These are phyloP conservation scores for Diorhabda sublineata DNA, from an alignment of 1,140 invertebrate genomes.

Conservation along the genomic window DNA sequence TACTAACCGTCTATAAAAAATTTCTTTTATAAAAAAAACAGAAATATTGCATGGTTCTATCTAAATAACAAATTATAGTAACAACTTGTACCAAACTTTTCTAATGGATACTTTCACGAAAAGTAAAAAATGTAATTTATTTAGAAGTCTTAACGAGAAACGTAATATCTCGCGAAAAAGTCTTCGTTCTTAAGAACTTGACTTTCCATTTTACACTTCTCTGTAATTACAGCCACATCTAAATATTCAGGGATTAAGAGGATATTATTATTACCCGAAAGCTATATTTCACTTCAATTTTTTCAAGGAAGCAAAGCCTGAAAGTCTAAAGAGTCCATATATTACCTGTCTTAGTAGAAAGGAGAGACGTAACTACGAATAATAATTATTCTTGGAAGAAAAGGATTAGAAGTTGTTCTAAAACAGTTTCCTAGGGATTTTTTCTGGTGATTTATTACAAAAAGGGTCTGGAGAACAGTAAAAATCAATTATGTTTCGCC, in stretches of 20 bases:
- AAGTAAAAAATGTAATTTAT: no score
- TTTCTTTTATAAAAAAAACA: no score
- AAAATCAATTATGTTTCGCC: not conserved
- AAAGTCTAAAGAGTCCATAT: conserved; percentile 2
- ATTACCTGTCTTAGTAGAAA: not conserved
- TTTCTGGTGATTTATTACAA: conserved; percentile 2
- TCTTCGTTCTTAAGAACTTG: no score
- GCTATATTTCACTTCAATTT: not conserved
- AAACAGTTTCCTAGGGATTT: conserved; percentile 2
- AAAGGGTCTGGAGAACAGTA: conserved; percentile 1
- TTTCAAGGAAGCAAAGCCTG: not conserved
- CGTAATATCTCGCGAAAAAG: no score
- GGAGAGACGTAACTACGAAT: conserved; percentile 1
- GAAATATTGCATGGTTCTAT: no score
- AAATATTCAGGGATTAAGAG: not conserved
- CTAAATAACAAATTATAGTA: no score
- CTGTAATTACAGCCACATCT: not conserved
- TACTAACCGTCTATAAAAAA: no score
- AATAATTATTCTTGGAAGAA: not conserved
- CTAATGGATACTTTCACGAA: no score
- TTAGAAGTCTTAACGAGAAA: no score
- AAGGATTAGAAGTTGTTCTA: conserved; percentile 2
- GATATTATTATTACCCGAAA: not conserved
- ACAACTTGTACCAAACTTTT: no score
- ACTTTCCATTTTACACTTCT: no score